Base-by-base conservation (phyloP, 2,113 vertebrate species). In the Sprattus sprattus region DNA sequence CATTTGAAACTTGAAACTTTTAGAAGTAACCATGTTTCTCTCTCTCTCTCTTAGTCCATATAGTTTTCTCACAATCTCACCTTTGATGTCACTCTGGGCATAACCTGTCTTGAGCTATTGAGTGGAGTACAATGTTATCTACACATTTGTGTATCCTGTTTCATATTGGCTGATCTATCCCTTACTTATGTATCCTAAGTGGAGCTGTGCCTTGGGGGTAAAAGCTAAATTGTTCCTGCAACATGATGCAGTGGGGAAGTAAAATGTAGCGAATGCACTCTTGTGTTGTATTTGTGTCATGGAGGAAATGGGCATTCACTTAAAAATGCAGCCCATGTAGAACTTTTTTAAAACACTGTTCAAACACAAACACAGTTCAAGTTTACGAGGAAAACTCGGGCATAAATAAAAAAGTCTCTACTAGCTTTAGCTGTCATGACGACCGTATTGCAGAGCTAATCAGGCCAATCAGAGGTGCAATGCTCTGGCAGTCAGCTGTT, bases 71-170 rank as follows among this genome's bases (percentile, higher is more conserved):
- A 28, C n/a, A 67, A 25, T 67, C 52, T 54, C 20, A 67, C n/a
- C 39, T 67, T 28, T 4, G 60, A 10, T 71, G 64, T 71, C 64
- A 71, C 64, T 28, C 9, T 13, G 64, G n/a, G 64, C 32, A 25
- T 28, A 3, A 13, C 64, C 64, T 32, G 7, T 9, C 9, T 13
- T 11, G 25, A 32, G 25, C 7, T 32, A 13, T 1, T 11, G 25
- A 71, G 64, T 22, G 6, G 28, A 32, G 64, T 71, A 71, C 16
- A 78, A 78, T 39, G 71, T 78, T 78, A 78, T 78, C 71, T 78
- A 44, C 13, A 78, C 11, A 2, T 32, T 28, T 44, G n/a, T 11
- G 64, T 71, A 71, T 71, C 64, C 13, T 11, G 71, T 78, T 78
- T 78, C 71, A 39, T 78, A 16, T 78, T 78, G 28, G 11, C 11